These are phyloP conservation scores for Microcaecilia unicolor DNA, from an alignment of 2,797 vertebrate genomes.

Conservation along the genomic window DNA sequence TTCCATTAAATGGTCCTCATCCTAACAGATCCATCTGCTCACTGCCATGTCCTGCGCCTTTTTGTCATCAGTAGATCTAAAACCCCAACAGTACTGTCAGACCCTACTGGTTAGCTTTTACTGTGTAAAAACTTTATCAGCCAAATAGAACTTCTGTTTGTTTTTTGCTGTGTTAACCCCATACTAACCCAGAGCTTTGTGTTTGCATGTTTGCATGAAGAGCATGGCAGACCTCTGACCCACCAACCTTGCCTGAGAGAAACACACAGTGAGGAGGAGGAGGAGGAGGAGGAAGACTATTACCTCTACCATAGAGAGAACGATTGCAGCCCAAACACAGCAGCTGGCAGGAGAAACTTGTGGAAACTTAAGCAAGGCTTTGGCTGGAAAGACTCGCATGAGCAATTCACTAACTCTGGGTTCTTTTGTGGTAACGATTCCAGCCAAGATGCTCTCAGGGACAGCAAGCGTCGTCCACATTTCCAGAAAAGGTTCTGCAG, in stretches of 20 bases:
- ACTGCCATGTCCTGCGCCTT: too few species aligned
- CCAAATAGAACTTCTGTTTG: not conserved
- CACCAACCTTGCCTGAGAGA: constrained; percentile 16
- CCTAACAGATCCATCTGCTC: too few species aligned
- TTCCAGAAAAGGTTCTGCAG: not conserved
- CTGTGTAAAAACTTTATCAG: too few species aligned
- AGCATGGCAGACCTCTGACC: constrained; percentile 26
- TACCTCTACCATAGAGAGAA: constrained; percentile 3
- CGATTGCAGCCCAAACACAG: not conserved
- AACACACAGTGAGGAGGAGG: constrained; percentile 16
- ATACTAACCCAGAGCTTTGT: constrained; percentile 47
- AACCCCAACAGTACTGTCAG: not conserved
- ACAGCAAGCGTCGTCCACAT: not conserved
- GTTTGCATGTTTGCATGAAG: constrained; percentile 71
- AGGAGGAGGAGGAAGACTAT: constrained; percentile 12
- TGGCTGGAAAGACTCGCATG: not conserved
- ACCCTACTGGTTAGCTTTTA: constrained; percentile 13
- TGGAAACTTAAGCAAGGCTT: constrained; percentile 2
- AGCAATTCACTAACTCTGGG: not conserved
- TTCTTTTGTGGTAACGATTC: too few species aligned
- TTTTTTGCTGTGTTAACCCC: not conserved
- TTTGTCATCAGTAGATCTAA: too few species aligned
- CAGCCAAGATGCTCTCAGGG: not conserved
- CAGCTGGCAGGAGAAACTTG: not conserved
- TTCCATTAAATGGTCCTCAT: too few species aligned